A percentile compares a stretch with the other conserved stretches of the same genome.
phyloP scores from a whole-genome alignment of 1,140 invertebrate species.

The Pseudoatta argentina region DNA sequence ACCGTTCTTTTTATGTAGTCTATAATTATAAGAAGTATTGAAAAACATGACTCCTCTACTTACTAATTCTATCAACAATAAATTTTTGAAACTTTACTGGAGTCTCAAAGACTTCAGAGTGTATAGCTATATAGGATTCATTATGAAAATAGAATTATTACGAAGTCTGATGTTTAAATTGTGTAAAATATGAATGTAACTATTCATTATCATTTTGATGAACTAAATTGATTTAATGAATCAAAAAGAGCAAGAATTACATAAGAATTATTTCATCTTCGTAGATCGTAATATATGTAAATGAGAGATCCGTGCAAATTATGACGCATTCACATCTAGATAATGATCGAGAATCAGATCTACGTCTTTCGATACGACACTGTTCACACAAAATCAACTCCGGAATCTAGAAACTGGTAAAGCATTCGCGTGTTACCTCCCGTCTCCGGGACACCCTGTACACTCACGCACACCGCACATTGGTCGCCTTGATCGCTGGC shows the following conservation, averaged over 20 bases:
- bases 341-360: constrained; percentile 26
- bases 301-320: constrained; percentile 14
- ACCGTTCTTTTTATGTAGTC: too few species aligned
- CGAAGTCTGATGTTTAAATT: not conserved
- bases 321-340: not conserved
- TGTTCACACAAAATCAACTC: constrained; percentile 14
- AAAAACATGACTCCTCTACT: too few species aligned
- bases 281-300: constrained; percentile 16
- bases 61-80: too few species aligned
- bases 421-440: constrained; percentile 7
- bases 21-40: too few species aligned
- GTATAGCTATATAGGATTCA: too few species aligned
- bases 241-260: not conserved
- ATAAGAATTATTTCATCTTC: constrained; percentile 16
- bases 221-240: not conserved
- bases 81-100: too few species aligned
- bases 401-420: not conserved
- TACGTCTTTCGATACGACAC: not conserved
- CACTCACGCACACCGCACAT: constrained; percentile 17
- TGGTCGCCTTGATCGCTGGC: constrained; percentile 50
- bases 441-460: not conserved
- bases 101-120: too few species aligned
- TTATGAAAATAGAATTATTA: not conserved
- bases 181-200: not conserved
- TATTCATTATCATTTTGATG: not conserved